Evolutionary conservation across 1,140 invertebrate species (phyloP), one percentile per base, ranked within the genome.

Genomic region (Conus ventricosus): DNA sequence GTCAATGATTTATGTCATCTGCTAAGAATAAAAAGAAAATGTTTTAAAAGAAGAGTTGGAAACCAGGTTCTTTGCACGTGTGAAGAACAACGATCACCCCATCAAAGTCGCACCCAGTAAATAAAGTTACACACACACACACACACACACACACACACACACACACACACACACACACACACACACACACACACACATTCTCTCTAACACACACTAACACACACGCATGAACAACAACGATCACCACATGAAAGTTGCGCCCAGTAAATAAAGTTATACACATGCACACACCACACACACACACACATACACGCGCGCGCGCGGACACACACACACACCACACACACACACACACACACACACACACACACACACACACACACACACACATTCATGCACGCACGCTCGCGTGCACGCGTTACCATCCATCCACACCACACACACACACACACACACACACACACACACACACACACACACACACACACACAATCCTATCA

Each of bases 291-390:
- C 25, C 25, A 78, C 25, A 39, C n/a, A 78, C 25, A 78, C n/a
- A 78, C 76, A 78, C 25, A 78, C 76, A 39, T 7, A 78, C 76
- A 39, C 1, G 20, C 76, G 20, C 25, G 39, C 76, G 39, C 25
- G 39, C 76, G 39, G 8, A 78, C 75, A 78, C 15, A 27, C 15
- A 78, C 75, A 78, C 75, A 78, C 75, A 78, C n/a, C 75, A 78
- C 76, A 39, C 76, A 39, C 67, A 10, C 67, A 71, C 67, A 71
- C 67, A 71, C 67, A 71, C 67, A 71, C 67, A 71, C 67, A 71
- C 67, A 71, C 67, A 71, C 67, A 71, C 67, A 71, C 67, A 71
- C 67, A 71, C 67, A 71, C 67, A 71, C 67, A 71, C 67, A 71
- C 67, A 71, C 67, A 71, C 67, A 71, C 67, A 71, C 67, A 71